These are phyloP conservation scores for Boloria selene DNA, from an alignment of 2,888 invertebrate genomes.

Conservation along the genomic window DNA sequence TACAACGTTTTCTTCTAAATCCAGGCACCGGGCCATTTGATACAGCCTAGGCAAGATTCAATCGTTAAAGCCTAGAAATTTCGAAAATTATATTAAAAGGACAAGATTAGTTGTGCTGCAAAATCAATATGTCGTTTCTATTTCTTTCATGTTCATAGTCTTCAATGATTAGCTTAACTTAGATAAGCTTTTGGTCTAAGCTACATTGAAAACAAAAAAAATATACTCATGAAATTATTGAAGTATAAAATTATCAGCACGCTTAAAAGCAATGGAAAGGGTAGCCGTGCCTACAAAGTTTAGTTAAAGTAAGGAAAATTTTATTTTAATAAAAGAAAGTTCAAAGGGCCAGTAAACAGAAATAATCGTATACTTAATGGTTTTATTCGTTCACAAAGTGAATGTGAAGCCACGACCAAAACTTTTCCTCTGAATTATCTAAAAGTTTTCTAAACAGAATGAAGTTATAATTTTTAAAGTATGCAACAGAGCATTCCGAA, in stretches of 20 bases:
- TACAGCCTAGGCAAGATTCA: no score
- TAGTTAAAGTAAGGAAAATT: not conserved
- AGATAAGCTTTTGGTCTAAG: no score
- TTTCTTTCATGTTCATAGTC: no score
- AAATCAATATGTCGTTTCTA: no score
- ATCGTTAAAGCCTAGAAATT: no score
- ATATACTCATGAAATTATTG: not conserved
- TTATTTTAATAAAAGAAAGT: constrained; percentile 1
- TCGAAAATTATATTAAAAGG: no score
- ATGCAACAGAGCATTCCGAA: not conserved
- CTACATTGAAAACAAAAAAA: no score
- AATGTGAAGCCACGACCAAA: not conserved
- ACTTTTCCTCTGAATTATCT: constrained; percentile 2
- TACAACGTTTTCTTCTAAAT: no score
- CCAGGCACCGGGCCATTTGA: no score
- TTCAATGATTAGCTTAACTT: no score
- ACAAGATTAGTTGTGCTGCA: no score
- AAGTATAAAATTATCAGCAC: constrained; percentile 3
- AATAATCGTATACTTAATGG: constrained; percentile 13
- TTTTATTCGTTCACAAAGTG: constrained; percentile 21
- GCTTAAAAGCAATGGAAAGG: constrained; percentile 9
- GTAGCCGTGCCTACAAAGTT: constrained; percentile 2
- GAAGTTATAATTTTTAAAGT: constrained; percentile 2
- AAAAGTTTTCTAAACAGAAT: constrained; percentile 8
- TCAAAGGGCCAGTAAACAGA: constrained; percentile 22